Evolutionary conservation across 2,113 vertebrate genomes (phyloP).

Genomic region (Ranitomeya imitator): DNA sequence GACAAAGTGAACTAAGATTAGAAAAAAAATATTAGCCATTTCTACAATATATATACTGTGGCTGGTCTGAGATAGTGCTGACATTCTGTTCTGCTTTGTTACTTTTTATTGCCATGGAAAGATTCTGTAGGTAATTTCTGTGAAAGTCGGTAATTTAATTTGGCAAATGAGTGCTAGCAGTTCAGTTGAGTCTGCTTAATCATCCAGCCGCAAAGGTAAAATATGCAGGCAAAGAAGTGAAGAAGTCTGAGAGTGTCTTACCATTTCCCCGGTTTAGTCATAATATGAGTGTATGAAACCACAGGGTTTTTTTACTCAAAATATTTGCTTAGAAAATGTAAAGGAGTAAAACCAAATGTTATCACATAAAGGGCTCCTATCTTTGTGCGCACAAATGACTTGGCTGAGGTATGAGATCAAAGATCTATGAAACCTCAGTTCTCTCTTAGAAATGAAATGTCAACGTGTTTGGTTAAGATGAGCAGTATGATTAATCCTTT

Average conservation of each 20-base stretch:
- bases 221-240: background rate
- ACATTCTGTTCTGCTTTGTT: background rate
- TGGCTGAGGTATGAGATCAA: constrained; percentile 4
- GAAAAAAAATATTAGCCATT: background rate
- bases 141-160: background rate
- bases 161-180: background rate
- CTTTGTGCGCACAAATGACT: background rate
- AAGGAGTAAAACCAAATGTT: background rate
- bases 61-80: background rate
- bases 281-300: constrained; percentile 3
- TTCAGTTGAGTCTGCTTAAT: constrained; percentile 18
- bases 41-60: background rate
- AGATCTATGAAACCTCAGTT: background rate
- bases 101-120: background rate
- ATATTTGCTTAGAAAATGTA: constrained; percentile 24
- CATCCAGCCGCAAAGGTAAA: constrained; percentile 6
- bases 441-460: constrained; percentile 15
- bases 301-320: background rate
- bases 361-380: background rate
- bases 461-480: constrained; percentile 13
- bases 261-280: constrained; percentile 11
- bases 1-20: background rate
- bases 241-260: background rate
- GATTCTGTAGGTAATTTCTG: constrained; percentile 5
- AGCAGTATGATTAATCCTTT: constrained; percentile 16